Evolutionary conservation across 2,113 vertebrate genomes (phyloP).

Genomic region (Calonectris borealis): DNA sequence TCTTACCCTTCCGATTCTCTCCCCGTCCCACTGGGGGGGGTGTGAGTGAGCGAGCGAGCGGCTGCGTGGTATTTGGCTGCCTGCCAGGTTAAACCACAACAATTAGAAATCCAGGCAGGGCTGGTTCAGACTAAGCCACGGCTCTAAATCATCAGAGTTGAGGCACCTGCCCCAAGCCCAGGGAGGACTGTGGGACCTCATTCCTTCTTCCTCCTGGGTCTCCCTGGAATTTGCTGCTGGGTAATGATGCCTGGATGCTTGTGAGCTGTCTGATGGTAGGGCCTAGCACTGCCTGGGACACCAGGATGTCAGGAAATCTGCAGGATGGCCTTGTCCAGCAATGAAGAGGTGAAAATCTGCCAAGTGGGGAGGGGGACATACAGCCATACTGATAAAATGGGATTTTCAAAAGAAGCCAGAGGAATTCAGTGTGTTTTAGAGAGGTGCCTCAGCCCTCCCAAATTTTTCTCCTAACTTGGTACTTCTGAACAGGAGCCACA

Average conservation of each 20-base stretch:
- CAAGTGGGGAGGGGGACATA: not conserved
- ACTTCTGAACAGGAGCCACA: not conserved
- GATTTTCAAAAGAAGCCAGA: not conserved
- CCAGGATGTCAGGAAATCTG: not conserved
- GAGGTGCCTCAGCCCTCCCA: not conserved
- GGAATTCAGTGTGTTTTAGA: not conserved
- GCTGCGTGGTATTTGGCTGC: no score
- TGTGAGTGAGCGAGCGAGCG: no score
- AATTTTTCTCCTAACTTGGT: not conserved
- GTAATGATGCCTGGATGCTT: not conserved
- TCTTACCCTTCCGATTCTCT: no score
- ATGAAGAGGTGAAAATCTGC: not conserved
- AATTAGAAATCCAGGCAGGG: not conserved
- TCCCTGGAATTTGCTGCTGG: not conserved
- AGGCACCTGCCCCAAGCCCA: no score
- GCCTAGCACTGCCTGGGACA: not conserved
- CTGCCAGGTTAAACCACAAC: no score
- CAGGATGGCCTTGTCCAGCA: not conserved
- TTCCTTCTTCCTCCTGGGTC: not conserved
- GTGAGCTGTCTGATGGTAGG: not conserved
- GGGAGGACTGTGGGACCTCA: not conserved
- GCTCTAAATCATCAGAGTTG: not conserved
- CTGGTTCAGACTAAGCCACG: not conserved
- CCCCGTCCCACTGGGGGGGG: no score
- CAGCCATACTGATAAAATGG: not conserved